phyloP scores from a whole-genome alignment of 2,888 invertebrate species.

The Theretra japonica region DNA sequence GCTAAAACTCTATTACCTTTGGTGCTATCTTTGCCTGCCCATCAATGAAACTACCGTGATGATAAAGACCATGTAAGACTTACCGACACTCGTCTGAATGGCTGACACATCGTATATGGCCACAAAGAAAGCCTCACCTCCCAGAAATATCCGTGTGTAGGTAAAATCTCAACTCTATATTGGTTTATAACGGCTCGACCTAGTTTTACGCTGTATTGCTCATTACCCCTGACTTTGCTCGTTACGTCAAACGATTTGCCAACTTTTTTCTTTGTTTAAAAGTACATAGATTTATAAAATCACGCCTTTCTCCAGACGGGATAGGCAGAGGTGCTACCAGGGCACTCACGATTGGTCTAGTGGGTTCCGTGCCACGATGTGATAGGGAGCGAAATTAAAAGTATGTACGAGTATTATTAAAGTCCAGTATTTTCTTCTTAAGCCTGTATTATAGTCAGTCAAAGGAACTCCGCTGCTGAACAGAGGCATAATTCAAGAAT shows the following conservation, averaged over 20 bases:
- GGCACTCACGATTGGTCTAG: too few species aligned
- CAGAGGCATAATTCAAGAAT: too few species aligned
- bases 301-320: too few species aligned
- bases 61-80: neutral
- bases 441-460: too few species aligned
- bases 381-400: too few species aligned
- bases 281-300: too few species aligned
- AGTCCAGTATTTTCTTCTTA: neutral
- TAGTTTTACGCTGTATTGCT: neutral
- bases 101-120: neutral
- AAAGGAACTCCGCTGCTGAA: too few species aligned
- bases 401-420: neutral
- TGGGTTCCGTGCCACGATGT: too few species aligned
- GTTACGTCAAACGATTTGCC: neutral
- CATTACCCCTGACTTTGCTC: neutral
- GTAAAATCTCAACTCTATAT: conserved; percentile 8
- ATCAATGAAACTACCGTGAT: too few species aligned
- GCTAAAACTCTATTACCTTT: too few species aligned
- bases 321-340: too few species aligned
- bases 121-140: neutral
- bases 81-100: neutral
- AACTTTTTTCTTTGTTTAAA: neutral
- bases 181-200: conserved; percentile 18
- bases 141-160: neutral
- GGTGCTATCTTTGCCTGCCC: too few species aligned